Conservation (phyloP, 2,113 vertebrate genomes). For the Forbesichthys papilliferus region DNA sequence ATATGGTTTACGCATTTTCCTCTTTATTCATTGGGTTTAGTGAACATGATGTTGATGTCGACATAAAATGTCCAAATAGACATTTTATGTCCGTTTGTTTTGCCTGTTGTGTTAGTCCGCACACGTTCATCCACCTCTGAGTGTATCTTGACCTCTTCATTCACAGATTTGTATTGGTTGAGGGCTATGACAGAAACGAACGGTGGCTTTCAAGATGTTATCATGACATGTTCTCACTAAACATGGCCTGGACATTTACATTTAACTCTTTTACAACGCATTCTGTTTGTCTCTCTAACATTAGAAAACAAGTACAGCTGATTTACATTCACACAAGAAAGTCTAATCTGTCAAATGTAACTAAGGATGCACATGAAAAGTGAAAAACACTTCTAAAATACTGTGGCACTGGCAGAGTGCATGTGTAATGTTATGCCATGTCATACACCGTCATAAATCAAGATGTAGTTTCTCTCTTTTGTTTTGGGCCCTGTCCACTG, state of each 20-base stretch:
- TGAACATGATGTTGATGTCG: no score
- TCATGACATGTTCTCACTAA: slow-evolving; percentile 7
- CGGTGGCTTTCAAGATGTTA: slow-evolving; percentile 10
- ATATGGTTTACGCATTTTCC: slow-evolving; percentile 2
- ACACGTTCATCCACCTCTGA: no score
- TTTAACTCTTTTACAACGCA: slow-evolving; percentile 48
- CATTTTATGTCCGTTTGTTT: no score
- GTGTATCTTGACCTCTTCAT: no score
- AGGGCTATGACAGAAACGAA: no score
- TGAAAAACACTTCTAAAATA: neutral
- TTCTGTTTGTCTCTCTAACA: slow-evolving; percentile 31
- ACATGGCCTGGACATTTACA: slow-evolving; percentile 20
- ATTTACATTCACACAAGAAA: neutral
- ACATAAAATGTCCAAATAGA: no score
- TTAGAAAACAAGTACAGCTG: slow-evolving; percentile 30
- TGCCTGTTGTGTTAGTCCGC: no score
- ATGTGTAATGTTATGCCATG: neutral
- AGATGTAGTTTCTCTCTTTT: slow-evolving; percentile 27
- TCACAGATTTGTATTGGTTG: no score
- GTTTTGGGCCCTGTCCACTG: slow-evolving; percentile 35
- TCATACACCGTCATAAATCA: slow-evolving; percentile 39
- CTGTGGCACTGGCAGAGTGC: neutral
- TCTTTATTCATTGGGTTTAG: no score
- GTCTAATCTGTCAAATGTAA: slow-evolving; percentile 20
- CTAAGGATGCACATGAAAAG: neutral